Conservation (phyloP, 35 echinoderm and acorn worm genomes). For the Apostichopus japonicus region DNA sequence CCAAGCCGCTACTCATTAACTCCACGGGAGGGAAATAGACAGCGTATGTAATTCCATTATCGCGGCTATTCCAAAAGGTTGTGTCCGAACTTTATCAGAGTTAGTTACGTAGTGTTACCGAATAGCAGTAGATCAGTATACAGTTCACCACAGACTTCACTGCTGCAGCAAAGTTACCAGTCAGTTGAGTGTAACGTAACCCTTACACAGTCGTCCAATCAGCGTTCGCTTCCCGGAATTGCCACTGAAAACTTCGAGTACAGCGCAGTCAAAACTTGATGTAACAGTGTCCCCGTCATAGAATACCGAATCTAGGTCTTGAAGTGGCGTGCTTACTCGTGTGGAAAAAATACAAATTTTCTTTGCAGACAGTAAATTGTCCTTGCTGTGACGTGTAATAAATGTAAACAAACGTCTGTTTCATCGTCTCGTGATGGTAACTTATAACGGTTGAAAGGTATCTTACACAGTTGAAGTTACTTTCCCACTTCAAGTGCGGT, state of each 20-base stretch:
- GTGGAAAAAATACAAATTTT: neutral
- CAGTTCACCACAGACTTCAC: no score
- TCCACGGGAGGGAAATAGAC: constrained; percentile 21
- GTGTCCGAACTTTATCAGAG: neutral
- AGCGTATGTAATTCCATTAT: constrained; percentile 39
- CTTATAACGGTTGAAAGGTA: no score
- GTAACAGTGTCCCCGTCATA: neutral
- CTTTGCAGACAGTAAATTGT: no score
- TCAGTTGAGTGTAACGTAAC: neutral
- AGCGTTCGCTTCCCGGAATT: neutral
- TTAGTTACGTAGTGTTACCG: constrained; percentile 2
- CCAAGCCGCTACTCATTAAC: constrained; percentile 19
- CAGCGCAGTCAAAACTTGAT: neutral
- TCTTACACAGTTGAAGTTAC: no score
- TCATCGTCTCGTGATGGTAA: no score
- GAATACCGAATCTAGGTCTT: neutral
- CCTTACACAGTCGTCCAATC: neutral
- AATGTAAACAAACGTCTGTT: no score
- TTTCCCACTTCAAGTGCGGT: no score
- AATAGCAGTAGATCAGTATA: no score
- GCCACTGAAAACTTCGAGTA: neutral
- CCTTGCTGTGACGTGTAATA: no score
- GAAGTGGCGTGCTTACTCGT: neutral
- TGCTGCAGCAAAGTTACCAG: no score
- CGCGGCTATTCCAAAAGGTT: constrained; percentile 5